A percentile compares a stretch with the other conserved stretches of the same genome.
phyloP scores from a whole-genome alignment of 1,140 invertebrate genomes.

The Diabrotica virgifera region DNA sequence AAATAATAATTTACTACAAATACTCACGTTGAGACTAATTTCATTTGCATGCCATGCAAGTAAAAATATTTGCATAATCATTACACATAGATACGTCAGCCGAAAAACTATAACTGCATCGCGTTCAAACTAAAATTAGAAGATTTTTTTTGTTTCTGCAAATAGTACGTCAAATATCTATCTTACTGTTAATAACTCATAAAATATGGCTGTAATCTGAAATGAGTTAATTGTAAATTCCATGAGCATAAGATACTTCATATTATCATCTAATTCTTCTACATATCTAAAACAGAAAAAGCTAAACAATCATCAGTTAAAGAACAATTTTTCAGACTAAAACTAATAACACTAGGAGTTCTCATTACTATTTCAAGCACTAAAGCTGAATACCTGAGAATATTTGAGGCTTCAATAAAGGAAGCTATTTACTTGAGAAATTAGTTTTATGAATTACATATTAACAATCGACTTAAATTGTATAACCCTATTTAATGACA shows the following conservation, averaged over 20 bases:
- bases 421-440: too few relatives aligned
- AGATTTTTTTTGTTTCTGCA: neutral
- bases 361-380: too few relatives aligned
- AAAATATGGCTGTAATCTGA: constrained; percentile 1
- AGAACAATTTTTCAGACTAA: too few relatives aligned
- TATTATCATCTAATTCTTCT: constrained; percentile 6
- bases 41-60: constrained; percentile 11
- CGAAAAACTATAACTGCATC: neutral
- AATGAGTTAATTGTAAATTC: constrained; percentile 11
- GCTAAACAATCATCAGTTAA: too few relatives aligned
- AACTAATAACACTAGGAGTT: too few relatives aligned
- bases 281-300: neutral
- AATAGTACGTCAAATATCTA: neutral
- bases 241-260: constrained; percentile 10
- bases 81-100: neutral
- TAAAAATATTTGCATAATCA: constrained; percentile 7
- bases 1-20: too few relatives aligned
- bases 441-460: too few relatives aligned
- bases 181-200: constrained; percentile 4
- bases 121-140: neutral
- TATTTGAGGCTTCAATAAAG: too few relatives aligned
- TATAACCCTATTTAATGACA: too few relatives aligned
- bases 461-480: too few relatives aligned
- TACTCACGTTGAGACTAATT: constrained; percentile 2
- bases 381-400: too few relatives aligned